Conservation (phyloP, 2,797 vertebrate genomes). For the Manis crassicaudata region DNA sequence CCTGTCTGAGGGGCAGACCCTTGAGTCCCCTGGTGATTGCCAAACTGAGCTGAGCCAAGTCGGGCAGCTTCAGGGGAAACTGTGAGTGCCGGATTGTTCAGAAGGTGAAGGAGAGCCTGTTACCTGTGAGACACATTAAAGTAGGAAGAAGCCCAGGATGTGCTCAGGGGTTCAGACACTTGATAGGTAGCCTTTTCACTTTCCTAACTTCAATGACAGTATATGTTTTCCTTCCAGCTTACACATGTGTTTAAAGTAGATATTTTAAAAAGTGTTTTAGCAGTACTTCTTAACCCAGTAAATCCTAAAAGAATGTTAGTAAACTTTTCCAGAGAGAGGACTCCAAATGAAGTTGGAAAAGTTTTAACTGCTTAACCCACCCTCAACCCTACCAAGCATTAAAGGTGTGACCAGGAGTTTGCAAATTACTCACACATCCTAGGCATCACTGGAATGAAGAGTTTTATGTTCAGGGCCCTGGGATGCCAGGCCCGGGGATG, state of each 20-base stretch:
- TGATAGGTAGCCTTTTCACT: not conserved
- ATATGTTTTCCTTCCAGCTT: not conserved
- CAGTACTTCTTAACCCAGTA: not conserved
- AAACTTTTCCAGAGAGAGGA: not conserved
- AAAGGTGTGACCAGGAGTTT: not conserved
- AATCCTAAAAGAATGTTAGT: not conserved
- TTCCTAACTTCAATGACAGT: not conserved
- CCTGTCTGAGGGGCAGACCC: not conserved
- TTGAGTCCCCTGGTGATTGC: not conserved
- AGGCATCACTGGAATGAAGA: not conserved
- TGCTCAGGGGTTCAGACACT: not conserved
- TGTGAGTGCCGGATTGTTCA: not conserved
- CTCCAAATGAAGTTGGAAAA: not conserved
- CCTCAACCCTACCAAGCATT: not conserved
- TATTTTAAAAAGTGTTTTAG: not conserved
- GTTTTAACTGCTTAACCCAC: not conserved
- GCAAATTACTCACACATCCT: not conserved
- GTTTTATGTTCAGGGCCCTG: not conserved
- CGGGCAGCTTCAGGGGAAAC: not conserved
- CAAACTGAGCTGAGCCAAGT: not conserved
- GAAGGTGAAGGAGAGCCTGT: not conserved
- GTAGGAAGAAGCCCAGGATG: too few species aligned
- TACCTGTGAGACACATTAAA: fast-evolving
- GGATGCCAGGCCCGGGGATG: not conserved
- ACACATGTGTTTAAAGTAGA: not conserved